phyloP scores from a whole-genome alignment of 2,113 vertebrate species.

The Coptodon rendalli region DNA sequence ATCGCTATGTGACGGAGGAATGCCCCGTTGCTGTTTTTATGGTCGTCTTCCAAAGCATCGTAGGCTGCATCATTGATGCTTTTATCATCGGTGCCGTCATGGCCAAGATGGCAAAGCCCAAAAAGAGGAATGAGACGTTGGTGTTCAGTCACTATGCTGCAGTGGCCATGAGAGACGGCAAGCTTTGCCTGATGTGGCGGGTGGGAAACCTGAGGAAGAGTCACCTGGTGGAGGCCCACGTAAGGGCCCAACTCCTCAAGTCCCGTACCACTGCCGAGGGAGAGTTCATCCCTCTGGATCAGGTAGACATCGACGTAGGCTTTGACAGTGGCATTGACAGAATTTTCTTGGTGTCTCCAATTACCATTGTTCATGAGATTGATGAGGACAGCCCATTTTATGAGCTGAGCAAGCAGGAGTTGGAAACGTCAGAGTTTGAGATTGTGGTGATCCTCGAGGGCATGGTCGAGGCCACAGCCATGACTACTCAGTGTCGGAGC shows the following conservation, averaged over 20 bases:
- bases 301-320: conserved; percentile 91
- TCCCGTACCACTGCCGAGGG: conserved; percentile 91
- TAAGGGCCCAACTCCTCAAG: conserved; percentile 91
- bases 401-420: conserved; percentile 86
- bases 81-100: conserved; percentile 96
- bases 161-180: conserved; percentile 91
- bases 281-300: conserved; percentile 94
- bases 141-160: conserved; percentile 93
- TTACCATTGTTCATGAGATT: conserved; percentile 93
- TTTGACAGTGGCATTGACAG: conserved; percentile 94
- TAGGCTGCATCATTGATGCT: conserved; percentile 95
- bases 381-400: conserved; percentile 94
- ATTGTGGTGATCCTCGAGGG: conserved; percentile 96
- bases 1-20: conserved; percentile 90
- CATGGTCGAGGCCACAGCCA: conserved; percentile 96
- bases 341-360: conserved; percentile 91
- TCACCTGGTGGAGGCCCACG: conserved; percentile 93
- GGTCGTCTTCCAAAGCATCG: conserved; percentile 95
- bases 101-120: conserved; percentile 98
- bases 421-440: conserved; percentile 91
- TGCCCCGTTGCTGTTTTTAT: conserved; percentile 92
- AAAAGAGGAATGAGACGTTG: conserved; percentile 93
- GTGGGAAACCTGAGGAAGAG: conserved; percentile 95
- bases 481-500: conserved; percentile 98
- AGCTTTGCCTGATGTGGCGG: conserved; percentile 95